These are phyloP conservation scores for Blastobasis adustella DNA, from an alignment of 2,888 invertebrate genomes.

Conservation along the genomic window DNA sequence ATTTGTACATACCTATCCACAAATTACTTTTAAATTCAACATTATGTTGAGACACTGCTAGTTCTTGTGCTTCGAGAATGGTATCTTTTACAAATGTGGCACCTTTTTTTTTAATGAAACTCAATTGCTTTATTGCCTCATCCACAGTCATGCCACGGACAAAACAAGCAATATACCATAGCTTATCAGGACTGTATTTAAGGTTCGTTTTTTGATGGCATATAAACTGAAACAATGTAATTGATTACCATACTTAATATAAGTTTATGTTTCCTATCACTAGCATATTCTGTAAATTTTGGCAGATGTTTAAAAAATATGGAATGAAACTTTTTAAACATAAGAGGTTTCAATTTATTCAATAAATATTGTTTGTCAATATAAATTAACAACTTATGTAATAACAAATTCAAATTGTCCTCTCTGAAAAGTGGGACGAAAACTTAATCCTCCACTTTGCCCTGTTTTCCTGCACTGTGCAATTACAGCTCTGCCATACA, in stretches of 20 bases:
- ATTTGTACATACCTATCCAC: slow-evolving; percentile 85
- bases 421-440: too few species aligned
- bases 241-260: neutral
- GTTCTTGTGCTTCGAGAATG: slow-evolving; percentile 90
- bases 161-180: slow-evolving; percentile 93
- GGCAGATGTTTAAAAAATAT: neutral
- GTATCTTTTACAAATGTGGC: slow-evolving; percentile 83
- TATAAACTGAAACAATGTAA: slow-evolving; percentile 80
- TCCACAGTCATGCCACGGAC: slow-evolving; percentile 95
- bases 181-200: slow-evolving; percentile 92
- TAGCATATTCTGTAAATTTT: neutral
- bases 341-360: neutral
- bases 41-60: slow-evolving; percentile 91
- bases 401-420: too few species aligned
- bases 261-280: neutral
- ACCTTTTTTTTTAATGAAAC: slow-evolving; percentile 87
- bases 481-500: too few species aligned
- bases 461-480: too few species aligned
- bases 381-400: neutral
- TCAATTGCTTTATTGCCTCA: slow-evolving; percentile 93
- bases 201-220: slow-evolving; percentile 90
- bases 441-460: too few species aligned
- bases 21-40: slow-evolving; percentile 96
- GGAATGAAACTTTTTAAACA: neutral
- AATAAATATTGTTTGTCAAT: neutral